Evolutionary conservation across 2,888 invertebrate species (phyloP).

Genomic region (Lapara coniferarum): DNA sequence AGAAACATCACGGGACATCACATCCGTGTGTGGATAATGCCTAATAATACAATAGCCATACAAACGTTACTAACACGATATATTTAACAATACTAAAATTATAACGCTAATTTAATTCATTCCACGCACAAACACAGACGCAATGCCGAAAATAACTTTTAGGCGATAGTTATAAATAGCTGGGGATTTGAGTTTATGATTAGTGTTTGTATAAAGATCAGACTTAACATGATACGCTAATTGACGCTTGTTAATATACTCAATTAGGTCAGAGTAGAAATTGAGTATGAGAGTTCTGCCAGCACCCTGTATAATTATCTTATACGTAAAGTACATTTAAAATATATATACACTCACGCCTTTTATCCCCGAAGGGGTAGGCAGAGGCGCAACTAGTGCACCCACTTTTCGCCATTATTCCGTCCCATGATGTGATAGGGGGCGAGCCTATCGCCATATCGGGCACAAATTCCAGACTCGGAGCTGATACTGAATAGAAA

Average conservation of each 20-base stretch:
- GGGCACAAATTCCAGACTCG: too few relatives aligned
- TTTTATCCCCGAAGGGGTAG: too few relatives aligned
- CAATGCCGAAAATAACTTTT: slow-evolving; percentile 3
- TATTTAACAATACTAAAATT: slow-evolving; percentile 17
- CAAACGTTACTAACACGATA: slow-evolving; percentile 13
- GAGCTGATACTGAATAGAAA: too few relatives aligned
- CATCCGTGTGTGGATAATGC: background rate
- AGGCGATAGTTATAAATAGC: slow-evolving; percentile 4
- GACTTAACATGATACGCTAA: slow-evolving; percentile 9
- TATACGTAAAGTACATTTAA: too few relatives aligned
- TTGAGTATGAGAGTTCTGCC: background rate
- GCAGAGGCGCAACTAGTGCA: too few relatives aligned
- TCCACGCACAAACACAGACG: slow-evolving; percentile 4
- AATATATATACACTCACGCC: too few relatives aligned
- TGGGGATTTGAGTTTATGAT: background rate
- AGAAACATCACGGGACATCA: slow-evolving; percentile 3
- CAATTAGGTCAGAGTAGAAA: background rate
- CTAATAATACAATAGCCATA: slow-evolving; percentile 4
- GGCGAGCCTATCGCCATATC: too few relatives aligned
- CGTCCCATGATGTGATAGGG: too few relatives aligned
- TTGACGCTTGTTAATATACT: background rate
- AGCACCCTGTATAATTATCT: too few relatives aligned
- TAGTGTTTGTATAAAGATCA: background rate
- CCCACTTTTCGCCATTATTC: too few relatives aligned
- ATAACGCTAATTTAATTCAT: slow-evolving; percentile 15